Conservation (phyloP, 2,888 invertebrate genomes). For the Himalopsyche kuldschensis region DNA sequence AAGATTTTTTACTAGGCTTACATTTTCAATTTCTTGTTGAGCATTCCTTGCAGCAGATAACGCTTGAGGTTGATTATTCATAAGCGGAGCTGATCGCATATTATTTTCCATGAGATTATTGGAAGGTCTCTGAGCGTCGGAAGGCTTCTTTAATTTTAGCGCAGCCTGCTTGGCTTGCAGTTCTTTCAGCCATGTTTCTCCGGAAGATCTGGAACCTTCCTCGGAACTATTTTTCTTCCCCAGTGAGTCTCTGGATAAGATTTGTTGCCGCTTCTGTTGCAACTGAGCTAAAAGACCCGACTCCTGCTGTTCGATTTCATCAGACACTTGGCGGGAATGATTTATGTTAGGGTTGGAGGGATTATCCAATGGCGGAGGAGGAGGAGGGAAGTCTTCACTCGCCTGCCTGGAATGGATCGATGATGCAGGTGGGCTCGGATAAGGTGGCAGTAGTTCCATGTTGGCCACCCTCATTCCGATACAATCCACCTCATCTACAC, state of each 20-base stretch:
- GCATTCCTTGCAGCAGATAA: background rate
- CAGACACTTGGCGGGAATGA: background rate
- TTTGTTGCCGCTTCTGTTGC: constrained; percentile 66
- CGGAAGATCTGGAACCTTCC: constrained; percentile 47
- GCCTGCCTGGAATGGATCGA: constrained; percentile 81
- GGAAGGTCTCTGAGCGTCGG: constrained; percentile 44
- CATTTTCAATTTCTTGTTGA: constrained; percentile 35
- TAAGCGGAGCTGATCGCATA: background rate
- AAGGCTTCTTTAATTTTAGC: constrained; percentile 51
- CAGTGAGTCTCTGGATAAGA: constrained; percentile 55
- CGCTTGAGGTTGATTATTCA: background rate
- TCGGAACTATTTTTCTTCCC: constrained; percentile 46
- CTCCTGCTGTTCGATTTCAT: constrained; percentile 44
- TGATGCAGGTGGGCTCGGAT: constrained; percentile 77
- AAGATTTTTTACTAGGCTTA: constrained; percentile 57
- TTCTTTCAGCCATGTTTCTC: constrained; percentile 75
- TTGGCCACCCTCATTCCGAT: constrained; percentile 52
- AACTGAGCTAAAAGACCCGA: constrained; percentile 63
- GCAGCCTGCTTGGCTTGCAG: constrained; percentile 77
- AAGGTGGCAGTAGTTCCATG: constrained; percentile 72
- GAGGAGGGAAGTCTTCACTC: constrained; percentile 88
- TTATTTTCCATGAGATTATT: constrained; percentile 19
- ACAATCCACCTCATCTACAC: constrained; percentile 69
- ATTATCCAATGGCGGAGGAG: constrained; percentile 77
- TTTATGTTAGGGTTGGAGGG: constrained; percentile 48